Percentiles rank a stretch among this genome's conserved stretches.
Evolutionary conservation across 2,113 vertebrate genomes (phyloP).

Genomic region (Acrocephalus kingi): DNA sequence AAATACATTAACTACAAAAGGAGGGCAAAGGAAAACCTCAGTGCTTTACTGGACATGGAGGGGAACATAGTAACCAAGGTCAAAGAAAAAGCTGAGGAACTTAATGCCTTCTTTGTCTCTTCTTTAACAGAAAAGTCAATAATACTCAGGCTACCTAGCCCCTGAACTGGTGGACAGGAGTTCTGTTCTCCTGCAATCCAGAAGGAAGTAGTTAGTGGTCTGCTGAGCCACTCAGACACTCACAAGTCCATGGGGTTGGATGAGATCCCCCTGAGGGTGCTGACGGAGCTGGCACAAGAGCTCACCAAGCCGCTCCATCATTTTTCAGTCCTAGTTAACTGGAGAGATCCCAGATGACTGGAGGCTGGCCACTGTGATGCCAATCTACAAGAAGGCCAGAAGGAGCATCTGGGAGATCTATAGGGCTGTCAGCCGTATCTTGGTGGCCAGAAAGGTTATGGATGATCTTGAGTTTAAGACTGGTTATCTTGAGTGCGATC

Average conservation of each 20-base stretch:
- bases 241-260: not conserved
- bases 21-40: not conserved
- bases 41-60: not conserved
- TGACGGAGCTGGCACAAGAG: not conserved
- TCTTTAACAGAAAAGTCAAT: not conserved
- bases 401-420: not conserved
- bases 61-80: not conserved
- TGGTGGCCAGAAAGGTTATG: not conserved
- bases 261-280: not conserved
- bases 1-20: not conserved
- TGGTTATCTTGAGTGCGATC: not conserved
- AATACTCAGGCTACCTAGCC: not conserved
- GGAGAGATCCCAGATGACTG: not conserved
- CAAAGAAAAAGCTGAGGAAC: not conserved
- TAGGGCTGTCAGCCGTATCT: not conserved
- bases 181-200: not conserved
- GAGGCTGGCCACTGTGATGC: not conserved
- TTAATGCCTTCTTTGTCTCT: not conserved
- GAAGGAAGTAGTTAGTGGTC: not conserved
- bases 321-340: not conserved
- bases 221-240: not conserved
- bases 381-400: not conserved
- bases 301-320: not conserved
- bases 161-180: not conserved
- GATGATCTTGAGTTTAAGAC: not conserved